Base-by-base conservation (phyloP, 2,888 invertebrate genomes). In the Sipha maydis region DNA sequence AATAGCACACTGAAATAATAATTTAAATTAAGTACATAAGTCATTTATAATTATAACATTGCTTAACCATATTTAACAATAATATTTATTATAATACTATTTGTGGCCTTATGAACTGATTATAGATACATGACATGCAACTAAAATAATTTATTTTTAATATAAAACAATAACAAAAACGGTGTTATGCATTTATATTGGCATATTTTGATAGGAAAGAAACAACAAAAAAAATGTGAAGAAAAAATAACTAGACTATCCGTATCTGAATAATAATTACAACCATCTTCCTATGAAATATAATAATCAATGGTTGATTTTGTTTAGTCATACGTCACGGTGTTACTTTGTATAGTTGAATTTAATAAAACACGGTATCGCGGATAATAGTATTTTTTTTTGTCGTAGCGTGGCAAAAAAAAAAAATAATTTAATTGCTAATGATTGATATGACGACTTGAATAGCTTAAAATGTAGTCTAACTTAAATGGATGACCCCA, bases 321-420 rank as follows among this genome's bases (percentile, higher is more conserved):
- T 71, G 69, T 85, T 78, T 78, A 85, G 85, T 85, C 85, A 85
- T 85, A 78, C 85, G 77, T 85, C 85, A 85, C 78, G 85, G 85
- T 69, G 34, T 78, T 67, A 48, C 54, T 48, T 31, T 69, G 25
- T 56, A 17, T 56, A 56, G 28, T 61, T 61, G 41, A 76, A 84
- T 84, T 61, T 41, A 84, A 84, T 84, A 84, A 84, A 84, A 84
- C 38, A 84, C 83, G 75, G 75, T 84, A 56, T 31, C n/a, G 19
- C 0, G 54, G 17, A 7, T 48, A 14, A 48, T 41, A n/a, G 34
- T 28, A 11, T 34, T 54, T 82, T 38, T n/a, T n/a, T 56, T 54
- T 3, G 34, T 34, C 34, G 19, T 28, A 84, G 61, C 76, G n/a
- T 84, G 41, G 61, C 84, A 61, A 17, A 76, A 67, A 34, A 34